These are phyloP conservation scores for Fregetta grallaria DNA, from an alignment of 2,113 vertebrate genomes.

Conservation along the genomic window DNA sequence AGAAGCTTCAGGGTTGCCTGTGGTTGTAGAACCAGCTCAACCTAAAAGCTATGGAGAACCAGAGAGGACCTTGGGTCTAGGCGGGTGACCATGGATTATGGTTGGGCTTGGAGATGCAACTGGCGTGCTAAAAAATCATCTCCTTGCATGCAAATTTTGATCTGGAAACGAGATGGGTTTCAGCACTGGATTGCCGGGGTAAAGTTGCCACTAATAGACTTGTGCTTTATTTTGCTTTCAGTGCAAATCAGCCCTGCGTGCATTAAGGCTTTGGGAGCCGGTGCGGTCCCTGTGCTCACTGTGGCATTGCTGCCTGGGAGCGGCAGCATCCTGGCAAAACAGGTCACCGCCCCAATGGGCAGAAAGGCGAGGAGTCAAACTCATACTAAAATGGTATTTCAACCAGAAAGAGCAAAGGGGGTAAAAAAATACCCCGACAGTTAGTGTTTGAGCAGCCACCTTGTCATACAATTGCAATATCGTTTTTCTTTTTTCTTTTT, in stretches of 20 bases:
- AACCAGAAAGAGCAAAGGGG: background rate
- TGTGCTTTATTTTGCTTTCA: background rate
- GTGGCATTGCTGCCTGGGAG: fast-evolving
- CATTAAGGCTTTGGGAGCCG: background rate
- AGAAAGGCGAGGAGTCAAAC: background rate
- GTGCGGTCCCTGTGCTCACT: fast-evolving
- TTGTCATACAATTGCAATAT: background rate
- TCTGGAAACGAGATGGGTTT: background rate
- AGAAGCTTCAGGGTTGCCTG: background rate
- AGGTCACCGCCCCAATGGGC: background rate
- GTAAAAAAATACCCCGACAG: background rate
- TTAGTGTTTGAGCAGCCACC: background rate
- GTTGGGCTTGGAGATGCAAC: background rate
- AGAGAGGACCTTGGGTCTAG: background rate
- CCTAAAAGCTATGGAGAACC: background rate
- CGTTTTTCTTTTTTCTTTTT: background rate
- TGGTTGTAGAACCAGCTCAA: background rate
- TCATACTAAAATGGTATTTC: background rate
- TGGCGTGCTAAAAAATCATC: fast-evolving
- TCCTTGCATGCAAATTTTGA: background rate
- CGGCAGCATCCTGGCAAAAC: background rate
- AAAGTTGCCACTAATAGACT: background rate
- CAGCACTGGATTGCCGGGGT: background rate
- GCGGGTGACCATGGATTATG: fast-evolving
- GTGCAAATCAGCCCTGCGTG: background rate